Evolutionary conservation across 2,888 invertebrate genomes (phyloP), one percentile per base, ranked within the genome.

Genomic region (Gisinianus flammeolus): DNA sequence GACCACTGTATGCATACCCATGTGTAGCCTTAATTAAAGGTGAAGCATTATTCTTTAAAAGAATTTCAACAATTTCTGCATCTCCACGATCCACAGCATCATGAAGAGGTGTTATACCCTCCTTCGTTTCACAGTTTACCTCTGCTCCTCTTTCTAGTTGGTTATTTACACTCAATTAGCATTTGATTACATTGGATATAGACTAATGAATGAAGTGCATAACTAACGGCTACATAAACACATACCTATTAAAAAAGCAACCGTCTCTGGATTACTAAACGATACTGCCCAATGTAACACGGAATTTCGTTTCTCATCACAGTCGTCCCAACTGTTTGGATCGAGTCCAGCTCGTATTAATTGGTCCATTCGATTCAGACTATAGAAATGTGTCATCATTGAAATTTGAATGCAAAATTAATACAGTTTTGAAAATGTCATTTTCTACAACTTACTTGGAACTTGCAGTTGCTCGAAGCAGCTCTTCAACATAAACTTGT

Each of bases 231-330:
- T 24, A 24, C 12, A 52, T 1, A n/a, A 52, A 0, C 26, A 83
- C 80, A 82, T 87, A 90, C 90, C 89, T 85, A 90, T 88, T 58
- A 91, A 87, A 86, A 88, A 90, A 78, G 88, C 87, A 0, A 91
- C 88, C 75, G 90, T 88, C 80, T 90, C 89, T 80, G 87, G 87
- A 84, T 89, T 89, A 62, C 89, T 90, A 86, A 90, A 91, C 82
- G 90, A 90, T 30, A 90, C 90, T 35, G 91, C 91, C 91, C 91
- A 91, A 86, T 91, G 91, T 26, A 91, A 86, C 1, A 91, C 89
- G 2, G 91, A 90, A 85, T 91, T 91, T 83, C 88, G 87, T 81
- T 90, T 90, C 56, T 89, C 88, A 74, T 88, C 88, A 52, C 90
- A 90, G 85, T 91, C 91, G 85, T 91, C 91, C 85, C 88, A 88